phyloP scores from a whole-genome alignment of 2,888 invertebrate genomes.

The Meloe dianella region DNA sequence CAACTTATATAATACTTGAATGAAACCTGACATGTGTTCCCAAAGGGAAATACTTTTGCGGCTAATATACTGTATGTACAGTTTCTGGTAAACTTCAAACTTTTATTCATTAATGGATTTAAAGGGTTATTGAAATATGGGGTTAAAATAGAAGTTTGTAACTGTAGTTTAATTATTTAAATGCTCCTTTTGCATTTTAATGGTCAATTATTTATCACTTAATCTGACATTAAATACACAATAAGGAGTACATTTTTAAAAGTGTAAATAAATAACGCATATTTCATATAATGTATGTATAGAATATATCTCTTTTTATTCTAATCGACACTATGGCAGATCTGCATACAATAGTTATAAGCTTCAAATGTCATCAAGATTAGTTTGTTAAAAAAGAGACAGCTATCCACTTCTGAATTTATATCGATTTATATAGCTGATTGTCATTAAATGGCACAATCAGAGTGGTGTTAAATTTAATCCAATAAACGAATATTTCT shows the following conservation, averaged over 20 bases:
- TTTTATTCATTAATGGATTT: background rate
- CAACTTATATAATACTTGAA: slow-evolving; percentile 32
- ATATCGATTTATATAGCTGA: slow-evolving; percentile 23
- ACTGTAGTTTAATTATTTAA: background rate
- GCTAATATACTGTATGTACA: background rate
- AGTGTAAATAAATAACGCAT: no score
- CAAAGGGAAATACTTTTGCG: slow-evolving; percentile 1
- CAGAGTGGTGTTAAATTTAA: no score
- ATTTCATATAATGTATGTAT: no score
- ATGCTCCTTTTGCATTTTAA: background rate
- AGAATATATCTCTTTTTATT: no score
- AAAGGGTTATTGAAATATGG: background rate
- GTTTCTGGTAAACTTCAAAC: background rate
- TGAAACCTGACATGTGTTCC: slow-evolving; percentile 26
- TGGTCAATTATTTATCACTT: no score
- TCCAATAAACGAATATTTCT: no score
- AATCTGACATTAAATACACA: no score
- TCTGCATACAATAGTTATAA: slow-evolving; percentile 17
- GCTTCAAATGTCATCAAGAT: slow-evolving; percentile 20
- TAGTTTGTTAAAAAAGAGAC: slow-evolving; percentile 13
- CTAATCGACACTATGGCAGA: no score
- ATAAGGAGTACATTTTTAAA: background rate
- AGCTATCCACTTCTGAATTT: background rate
- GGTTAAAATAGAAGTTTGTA: background rate
- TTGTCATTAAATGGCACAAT: slow-evolving; percentile 22